These are phyloP conservation scores for Plectus sambesii DNA, from an alignment of 1,140 invertebrate species.

Conservation along the genomic window DNA sequence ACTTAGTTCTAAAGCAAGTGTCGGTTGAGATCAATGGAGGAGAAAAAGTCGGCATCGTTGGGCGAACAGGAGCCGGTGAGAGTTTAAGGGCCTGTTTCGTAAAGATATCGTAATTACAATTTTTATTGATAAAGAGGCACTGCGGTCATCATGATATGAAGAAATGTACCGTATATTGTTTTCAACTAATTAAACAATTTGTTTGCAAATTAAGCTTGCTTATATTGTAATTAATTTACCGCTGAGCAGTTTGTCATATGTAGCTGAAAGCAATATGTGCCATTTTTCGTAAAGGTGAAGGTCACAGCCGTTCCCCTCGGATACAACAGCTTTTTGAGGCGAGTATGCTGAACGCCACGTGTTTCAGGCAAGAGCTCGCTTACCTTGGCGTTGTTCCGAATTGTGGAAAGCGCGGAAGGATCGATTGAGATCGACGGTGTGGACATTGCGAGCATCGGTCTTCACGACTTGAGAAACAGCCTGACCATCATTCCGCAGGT, in stretches of 20 bases:
- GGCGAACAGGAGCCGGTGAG: constrained; percentile 48
- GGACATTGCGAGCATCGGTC: constrained; percentile 56
- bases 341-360: too few species aligned
- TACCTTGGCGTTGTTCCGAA: constrained; percentile 50
- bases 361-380: constrained; percentile 70
- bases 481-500: constrained; percentile 75
- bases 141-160: constrained; percentile 7
- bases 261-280: too few species aligned
- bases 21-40: constrained; percentile 59
- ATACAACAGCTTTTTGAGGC: too few species aligned
- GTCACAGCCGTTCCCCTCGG: too few species aligned
- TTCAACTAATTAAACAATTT: constrained; percentile 3
- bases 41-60: constrained; percentile 59
- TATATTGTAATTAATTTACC: too few species aligned
- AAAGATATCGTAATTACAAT: background rate
- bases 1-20: constrained; percentile 64
- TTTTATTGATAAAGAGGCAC: background rate
- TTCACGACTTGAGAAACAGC: constrained; percentile 59
- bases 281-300: too few species aligned
- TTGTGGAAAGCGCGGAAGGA: constrained; percentile 49
- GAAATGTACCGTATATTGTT: background rate
- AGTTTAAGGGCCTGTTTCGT: background rate
- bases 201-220: too few species aligned
- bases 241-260: too few species aligned
- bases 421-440: constrained; percentile 58